Conservation (phyloP, 2,797 vertebrate species). For the Numenius phaeopus region DNA sequence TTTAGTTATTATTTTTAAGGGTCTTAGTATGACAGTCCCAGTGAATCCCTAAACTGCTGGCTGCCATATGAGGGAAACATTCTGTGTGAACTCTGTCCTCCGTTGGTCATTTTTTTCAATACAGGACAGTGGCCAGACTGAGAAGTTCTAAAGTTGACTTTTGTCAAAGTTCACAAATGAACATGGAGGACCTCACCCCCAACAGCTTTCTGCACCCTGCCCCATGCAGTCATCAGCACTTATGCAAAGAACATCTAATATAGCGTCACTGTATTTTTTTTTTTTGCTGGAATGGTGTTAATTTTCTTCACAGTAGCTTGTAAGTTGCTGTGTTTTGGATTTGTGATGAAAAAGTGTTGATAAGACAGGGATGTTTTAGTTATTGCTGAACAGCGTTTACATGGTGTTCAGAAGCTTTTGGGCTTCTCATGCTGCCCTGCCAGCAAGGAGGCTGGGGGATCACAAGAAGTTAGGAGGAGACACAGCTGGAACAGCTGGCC, state of each 20-base stretch:
- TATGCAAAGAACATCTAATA: neutral
- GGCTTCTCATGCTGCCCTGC: neutral
- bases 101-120: neutral
- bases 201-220: neutral
- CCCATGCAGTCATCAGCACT: neutral
- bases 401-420: neutral
- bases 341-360: neutral
- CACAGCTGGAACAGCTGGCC: neutral
- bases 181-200: neutral
- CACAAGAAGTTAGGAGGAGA: neutral
- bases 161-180: neutral
- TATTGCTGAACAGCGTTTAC: neutral
- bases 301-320: neutral
- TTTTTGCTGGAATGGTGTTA: neutral
- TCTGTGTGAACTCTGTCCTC: neutral
- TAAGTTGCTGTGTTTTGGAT: neutral
- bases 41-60: neutral
- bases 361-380: neutral
- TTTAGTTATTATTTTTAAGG: neutral
- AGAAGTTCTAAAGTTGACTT: neutral
- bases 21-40: neutral
- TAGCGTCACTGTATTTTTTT: neutral
- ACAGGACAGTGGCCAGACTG: neutral
- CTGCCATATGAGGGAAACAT: neutral
- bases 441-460: neutral